These are phyloP conservation scores for Eupithecia inturbata DNA, from an alignment of 2,888 invertebrate genomes.

Conservation along the genomic window DNA sequence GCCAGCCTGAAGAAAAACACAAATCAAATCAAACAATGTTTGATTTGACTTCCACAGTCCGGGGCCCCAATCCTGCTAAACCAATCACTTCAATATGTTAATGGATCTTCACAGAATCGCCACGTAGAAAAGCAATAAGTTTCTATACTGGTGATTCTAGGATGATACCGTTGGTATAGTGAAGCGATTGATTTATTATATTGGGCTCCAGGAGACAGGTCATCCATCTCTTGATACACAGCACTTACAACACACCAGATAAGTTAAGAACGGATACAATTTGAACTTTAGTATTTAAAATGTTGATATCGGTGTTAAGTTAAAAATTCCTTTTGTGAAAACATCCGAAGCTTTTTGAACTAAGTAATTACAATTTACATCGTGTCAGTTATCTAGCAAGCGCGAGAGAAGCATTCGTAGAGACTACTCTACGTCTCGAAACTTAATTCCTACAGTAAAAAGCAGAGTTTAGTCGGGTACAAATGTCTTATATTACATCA, in stretches of 20 bases:
- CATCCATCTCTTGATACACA: constrained; percentile 74
- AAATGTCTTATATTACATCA: constrained; percentile 40
- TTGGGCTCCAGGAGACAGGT: constrained; percentile 35
- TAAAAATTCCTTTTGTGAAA: constrained; percentile 14
- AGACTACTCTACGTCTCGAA: constrained; percentile 17
- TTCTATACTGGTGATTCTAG: neutral
- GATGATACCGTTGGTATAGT: neutral
- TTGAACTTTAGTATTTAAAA: constrained; percentile 16
- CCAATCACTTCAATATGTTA: neutral
- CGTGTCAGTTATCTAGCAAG: constrained; percentile 1
- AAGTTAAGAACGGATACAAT: constrained; percentile 27
- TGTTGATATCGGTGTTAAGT: constrained; percentile 24
- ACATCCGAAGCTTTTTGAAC: constrained; percentile 28
- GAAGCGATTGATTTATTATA: neutral
- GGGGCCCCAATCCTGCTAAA: neutral
- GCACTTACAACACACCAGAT: constrained; percentile 68
- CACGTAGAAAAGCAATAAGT: neutral
- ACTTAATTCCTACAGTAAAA: constrained; percentile 12
- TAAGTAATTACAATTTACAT: constrained; percentile 13
- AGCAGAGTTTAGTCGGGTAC: constrained; percentile 7
- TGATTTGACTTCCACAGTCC: constrained; percentile 65
- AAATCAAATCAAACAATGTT: constrained; percentile 70
- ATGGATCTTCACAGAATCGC: neutral
- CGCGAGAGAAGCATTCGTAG: neutral
- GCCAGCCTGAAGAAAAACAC: constrained; percentile 85